Evolutionary conservation across 2,113 vertebrate genomes (phyloP), one percentile per base, ranked within the genome.

Genomic region (Gymnogyps californianus): DNA sequence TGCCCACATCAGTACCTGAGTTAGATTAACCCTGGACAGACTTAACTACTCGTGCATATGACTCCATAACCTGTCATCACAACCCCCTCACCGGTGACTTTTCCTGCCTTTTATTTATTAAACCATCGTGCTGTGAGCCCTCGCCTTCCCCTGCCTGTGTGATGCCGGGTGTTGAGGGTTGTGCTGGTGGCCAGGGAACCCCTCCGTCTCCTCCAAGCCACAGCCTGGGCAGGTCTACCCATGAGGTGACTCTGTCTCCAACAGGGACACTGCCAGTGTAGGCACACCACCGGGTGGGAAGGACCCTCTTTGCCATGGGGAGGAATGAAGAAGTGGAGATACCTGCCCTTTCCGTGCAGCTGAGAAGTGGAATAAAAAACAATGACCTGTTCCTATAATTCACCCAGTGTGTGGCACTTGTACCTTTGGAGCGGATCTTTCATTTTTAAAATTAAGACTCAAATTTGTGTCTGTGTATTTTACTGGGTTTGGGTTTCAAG

Each of bases 41-140:
- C 44, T 79, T 78, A 77, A 89, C 40, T 85, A 80, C 81, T 78
- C 5, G 2, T 58, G 83, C 75, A 14, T 34, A 47, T 1, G 3
- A 29, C 81, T 95, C 83, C 71, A 58, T 5, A 70, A 65, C 72
- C 67, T 94, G 93, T 94, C 90, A 90, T 96, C 93, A 96, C 82
- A 92, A 28, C 42, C 57, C 47, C 52, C 34, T 92, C 86, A 88
- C 83, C 1, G 6, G 67, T 74, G 91, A 90, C 76, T 87, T 91
- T 93, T 87, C 49, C 42, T 94, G 57, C 52, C 65, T 82, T 92
- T 84, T 84, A 32, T 78, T 91, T 75, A 87, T 95, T 80, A 62
- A 72, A 80, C 14, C 64, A 36, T 62, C 1, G 0, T 47, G 58
- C 57, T 90, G 58, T 1, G 11, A 61, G 36, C n/a, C 40, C 59